phyloP scores from a whole-genome alignment of 2,888 invertebrate species.

The Rosalia funebris region DNA sequence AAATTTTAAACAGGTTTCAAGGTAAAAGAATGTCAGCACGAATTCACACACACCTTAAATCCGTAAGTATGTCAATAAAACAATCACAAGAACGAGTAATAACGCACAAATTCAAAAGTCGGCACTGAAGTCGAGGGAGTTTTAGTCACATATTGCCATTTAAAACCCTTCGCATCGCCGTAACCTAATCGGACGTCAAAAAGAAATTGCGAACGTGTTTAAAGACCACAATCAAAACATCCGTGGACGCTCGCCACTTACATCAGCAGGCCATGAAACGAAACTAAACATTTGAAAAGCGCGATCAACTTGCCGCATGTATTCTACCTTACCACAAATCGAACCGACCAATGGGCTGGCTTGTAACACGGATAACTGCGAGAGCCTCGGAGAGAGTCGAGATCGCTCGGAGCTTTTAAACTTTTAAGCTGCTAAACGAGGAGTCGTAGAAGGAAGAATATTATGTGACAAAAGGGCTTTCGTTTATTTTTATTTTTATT shows the following conservation, averaged over 20 bases:
- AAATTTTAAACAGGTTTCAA: conserved; percentile 34
- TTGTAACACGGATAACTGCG: conserved; percentile 24
- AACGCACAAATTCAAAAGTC: background rate
- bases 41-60: conserved; percentile 27
- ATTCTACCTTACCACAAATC: conserved; percentile 37
- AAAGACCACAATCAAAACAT: conserved; percentile 21
- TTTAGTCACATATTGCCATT: conserved; percentile 3
- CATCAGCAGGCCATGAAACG: conserved; percentile 31
- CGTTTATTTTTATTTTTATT: background rate
- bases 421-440: conserved; percentile 20
- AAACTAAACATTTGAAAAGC: conserved; percentile 39
- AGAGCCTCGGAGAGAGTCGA: conserved; percentile 26
- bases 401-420: conserved; percentile 34
- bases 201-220: conserved; percentile 20
- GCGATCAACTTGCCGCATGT: conserved; percentile 32
- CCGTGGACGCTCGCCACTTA: conserved; percentile 25
- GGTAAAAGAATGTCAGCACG: conserved; percentile 29
- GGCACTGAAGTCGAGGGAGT: background rate
- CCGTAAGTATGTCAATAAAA: conserved; percentile 28
- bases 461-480: conserved; percentile 3
- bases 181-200: background rate
- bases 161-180: background rate
- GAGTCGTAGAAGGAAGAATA: background rate
- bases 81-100: conserved; percentile 6
- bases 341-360: conserved; percentile 38